These are phyloP conservation scores for Sphaerophoria taeniata DNA, from an alignment of 2,888 invertebrate genomes.

Conservation along the genomic window DNA sequence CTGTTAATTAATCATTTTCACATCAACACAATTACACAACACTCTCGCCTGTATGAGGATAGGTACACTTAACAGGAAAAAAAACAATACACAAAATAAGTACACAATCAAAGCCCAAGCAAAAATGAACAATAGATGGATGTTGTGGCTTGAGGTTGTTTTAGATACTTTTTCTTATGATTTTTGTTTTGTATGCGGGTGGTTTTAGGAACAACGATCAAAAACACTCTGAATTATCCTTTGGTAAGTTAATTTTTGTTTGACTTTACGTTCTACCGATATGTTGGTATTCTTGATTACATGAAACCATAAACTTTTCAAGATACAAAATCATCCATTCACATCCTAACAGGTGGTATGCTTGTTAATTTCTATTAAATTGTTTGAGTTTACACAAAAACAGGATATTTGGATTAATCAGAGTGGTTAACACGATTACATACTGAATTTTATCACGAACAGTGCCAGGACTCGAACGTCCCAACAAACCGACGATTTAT, in stretches of 20 bases:
- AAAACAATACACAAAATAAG: neutral
- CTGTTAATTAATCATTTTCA: constrained; percentile 68
- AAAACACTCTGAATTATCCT: constrained; percentile 68
- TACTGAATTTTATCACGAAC: constrained; percentile 58
- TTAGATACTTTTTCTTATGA: constrained; percentile 7
- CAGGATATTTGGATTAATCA: constrained; percentile 45
- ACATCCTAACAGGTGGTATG: constrained; percentile 30
- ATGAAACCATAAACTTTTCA: constrained; percentile 48
- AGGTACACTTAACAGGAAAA: no score
- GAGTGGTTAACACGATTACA: constrained; percentile 71
- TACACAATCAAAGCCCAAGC: constrained; percentile 41
- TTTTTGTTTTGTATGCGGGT: constrained; percentile 41
- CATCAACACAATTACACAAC: constrained; percentile 33
- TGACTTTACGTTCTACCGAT: constrained; percentile 57
- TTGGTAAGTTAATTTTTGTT: constrained; percentile 11
- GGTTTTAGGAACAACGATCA: constrained; percentile 57
- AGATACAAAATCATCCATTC: constrained; percentile 29
- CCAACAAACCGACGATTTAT: constrained; percentile 81
- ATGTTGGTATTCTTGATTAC: constrained; percentile 60
- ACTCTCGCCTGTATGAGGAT: neutral
- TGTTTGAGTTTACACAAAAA: constrained; percentile 16
- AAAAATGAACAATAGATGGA: constrained; percentile 33
- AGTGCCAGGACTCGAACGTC: constrained; percentile 77
- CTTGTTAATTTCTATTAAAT: constrained; percentile 34
- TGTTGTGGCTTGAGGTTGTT: constrained; percentile 30